These are phyloP conservation scores for Rhaphigaster nebulosa DNA, from an alignment of 2,888 invertebrate genomes.

Conservation along the genomic window DNA sequence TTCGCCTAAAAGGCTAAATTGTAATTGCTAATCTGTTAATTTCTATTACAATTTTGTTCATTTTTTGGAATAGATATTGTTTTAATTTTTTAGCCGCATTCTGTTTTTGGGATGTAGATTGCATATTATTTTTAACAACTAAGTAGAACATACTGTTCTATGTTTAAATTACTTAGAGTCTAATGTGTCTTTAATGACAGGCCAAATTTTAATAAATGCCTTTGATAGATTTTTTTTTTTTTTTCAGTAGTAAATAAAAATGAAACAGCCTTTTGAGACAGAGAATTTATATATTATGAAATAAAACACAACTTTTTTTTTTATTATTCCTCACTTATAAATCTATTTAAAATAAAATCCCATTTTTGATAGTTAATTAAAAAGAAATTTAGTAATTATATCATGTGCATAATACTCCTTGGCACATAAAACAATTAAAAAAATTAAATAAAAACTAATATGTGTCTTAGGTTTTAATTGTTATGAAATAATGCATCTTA, in stretches of 20 bases:
- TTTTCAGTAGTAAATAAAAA: constrained; percentile 51
- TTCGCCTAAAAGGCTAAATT: constrained; percentile 56
- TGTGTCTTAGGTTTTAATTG: constrained; percentile 54
- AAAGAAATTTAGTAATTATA: constrained; percentile 34
- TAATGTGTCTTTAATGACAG: constrained; percentile 59
- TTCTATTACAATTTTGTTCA: constrained; percentile 4
- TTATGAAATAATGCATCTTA: constrained; percentile 51
- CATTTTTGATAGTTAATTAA: constrained; percentile 36
- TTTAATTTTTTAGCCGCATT: constrained; percentile 52
- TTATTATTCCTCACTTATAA: not conserved
- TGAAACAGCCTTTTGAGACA: constrained; percentile 58
- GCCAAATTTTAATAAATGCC: constrained; percentile 58
- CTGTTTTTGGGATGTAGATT: constrained; percentile 30
- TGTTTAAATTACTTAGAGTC: constrained; percentile 53
- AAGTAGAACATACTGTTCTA: constrained; percentile 48
- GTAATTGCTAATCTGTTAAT: constrained; percentile 29
- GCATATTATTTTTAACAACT: constrained; percentile 50
- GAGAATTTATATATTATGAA: not conserved
- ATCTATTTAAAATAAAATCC: constrained; percentile 8
- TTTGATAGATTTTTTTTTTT: constrained; percentile 28
- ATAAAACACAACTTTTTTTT: constrained; percentile 24
- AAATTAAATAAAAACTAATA: constrained; percentile 59
- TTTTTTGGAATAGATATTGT: constrained; percentile 33
- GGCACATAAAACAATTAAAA: constrained; percentile 60
- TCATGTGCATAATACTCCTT: constrained; percentile 57